phyloP scores from a whole-genome alignment of 2,113 vertebrate genomes.

The Cebus imitator region DNA sequence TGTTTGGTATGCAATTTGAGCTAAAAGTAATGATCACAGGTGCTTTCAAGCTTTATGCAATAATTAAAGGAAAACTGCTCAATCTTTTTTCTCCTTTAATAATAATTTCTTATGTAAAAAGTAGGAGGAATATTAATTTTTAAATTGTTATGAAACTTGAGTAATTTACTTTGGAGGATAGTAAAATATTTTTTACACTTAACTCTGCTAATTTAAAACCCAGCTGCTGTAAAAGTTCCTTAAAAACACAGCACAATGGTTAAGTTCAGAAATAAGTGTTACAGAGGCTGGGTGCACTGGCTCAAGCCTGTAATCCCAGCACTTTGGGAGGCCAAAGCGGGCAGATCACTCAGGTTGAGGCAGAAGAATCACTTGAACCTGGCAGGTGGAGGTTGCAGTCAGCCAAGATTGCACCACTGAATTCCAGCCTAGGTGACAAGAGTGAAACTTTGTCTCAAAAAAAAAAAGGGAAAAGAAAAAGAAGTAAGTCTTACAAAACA shows the following conservation, averaged over 20 bases:
- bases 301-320: too few species aligned
- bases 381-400: too few species aligned
- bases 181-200: background rate
- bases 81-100: conserved; percentile 49
- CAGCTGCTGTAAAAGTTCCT: background rate
- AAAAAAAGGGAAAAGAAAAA: too few species aligned
- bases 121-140: conserved; percentile 24
- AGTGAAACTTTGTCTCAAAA: too few species aligned
- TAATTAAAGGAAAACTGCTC: conserved; percentile 62
- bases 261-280: background rate
- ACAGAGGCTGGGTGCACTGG: background rate
- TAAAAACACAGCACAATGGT: background rate
- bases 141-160: conserved; percentile 19
- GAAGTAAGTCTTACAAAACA: conserved; percentile 40
- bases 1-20: conserved; percentile 38
- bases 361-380: too few species aligned
- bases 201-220: conserved; percentile 40
- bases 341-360: too few species aligned
- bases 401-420: too few species aligned
- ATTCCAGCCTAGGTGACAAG: too few species aligned
- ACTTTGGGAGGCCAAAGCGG: too few species aligned
- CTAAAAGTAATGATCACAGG: conserved; percentile 50
- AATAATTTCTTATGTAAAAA: conserved; percentile 54
- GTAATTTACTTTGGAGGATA: conserved; percentile 48
- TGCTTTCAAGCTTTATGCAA: conserved; percentile 8